Evolutionary conservation across 2,113 vertebrate genomes (phyloP).

Genomic region (Lepus americanus): DNA sequence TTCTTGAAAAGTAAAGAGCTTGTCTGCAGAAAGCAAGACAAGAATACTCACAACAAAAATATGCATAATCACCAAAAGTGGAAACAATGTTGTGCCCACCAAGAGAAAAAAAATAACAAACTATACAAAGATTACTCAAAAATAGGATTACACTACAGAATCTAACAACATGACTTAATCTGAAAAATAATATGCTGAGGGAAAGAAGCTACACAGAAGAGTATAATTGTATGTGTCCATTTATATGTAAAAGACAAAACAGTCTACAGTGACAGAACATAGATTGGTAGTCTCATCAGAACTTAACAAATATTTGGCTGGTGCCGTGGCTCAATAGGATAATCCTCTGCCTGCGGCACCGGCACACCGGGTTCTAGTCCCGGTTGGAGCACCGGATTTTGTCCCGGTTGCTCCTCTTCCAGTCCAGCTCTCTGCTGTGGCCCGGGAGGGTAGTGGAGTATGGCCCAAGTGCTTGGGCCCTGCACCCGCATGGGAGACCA

Average conservation of each 20-base stretch:
- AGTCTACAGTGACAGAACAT: not conserved
- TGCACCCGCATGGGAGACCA: too few species aligned
- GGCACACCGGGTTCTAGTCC: too few species aligned
- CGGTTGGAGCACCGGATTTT: too few species aligned
- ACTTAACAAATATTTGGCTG: not conserved
- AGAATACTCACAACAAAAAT: not conserved
- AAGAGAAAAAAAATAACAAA: constrained; percentile 47
- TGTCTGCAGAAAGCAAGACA: not conserved
- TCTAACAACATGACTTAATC: not conserved
- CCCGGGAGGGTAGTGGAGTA: too few species aligned
- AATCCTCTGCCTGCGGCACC: too few species aligned
- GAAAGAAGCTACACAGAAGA: not conserved
- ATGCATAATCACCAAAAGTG: not conserved
- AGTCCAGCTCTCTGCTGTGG: too few species aligned
- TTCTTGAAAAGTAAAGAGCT: not conserved
- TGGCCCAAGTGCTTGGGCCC: too few species aligned
- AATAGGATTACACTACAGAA: not conserved
- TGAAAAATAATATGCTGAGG: not conserved
- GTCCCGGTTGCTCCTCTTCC: too few species aligned
- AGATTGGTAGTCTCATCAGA: not conserved
- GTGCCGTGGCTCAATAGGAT: too few species aligned
- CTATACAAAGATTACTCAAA: not conserved
- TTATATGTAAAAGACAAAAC: not conserved
- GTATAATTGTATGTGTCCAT: not conserved
- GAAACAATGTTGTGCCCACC: not conserved